These are phyloP conservation scores for Procapra przewalskii DNA, from an alignment of 2,113 vertebrate species.

Conservation along the genomic window DNA sequence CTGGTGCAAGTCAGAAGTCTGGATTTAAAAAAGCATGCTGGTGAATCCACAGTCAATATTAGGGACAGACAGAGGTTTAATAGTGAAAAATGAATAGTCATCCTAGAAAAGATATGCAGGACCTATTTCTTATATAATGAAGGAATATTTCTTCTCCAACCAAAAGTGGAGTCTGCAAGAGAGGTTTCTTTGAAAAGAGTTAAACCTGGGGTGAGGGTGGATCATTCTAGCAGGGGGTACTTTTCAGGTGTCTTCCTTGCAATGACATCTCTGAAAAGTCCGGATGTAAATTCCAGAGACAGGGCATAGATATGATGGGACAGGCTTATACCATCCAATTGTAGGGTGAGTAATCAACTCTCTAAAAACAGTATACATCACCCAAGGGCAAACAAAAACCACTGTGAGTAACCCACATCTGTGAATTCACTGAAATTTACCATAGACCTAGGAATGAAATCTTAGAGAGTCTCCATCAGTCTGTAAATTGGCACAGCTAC, in stretches of 20 bases:
- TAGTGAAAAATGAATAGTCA: neutral
- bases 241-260: neutral
- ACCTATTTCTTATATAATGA: neutral
- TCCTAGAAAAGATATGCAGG: neutral
- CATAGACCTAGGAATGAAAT: neutral
- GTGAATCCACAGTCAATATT: neutral
- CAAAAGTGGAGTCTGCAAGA: neutral
- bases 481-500: neutral
- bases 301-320: neutral
- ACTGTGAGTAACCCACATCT: neutral
- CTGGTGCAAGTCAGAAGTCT: neutral
- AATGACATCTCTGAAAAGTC: neutral
- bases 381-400: neutral
- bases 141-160: neutral
- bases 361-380: neutral
- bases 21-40: neutral
- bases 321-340: neutral
- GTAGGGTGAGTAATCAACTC: neutral
- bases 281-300: neutral
- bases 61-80: neutral
- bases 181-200: neutral
- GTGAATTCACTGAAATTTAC: neutral
- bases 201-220: neutral
- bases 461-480: neutral
- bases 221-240: neutral